These are phyloP conservation scores for Argopecten irradians DNA, from an alignment of 1,140 invertebrate genomes.

Conservation along the genomic window DNA sequence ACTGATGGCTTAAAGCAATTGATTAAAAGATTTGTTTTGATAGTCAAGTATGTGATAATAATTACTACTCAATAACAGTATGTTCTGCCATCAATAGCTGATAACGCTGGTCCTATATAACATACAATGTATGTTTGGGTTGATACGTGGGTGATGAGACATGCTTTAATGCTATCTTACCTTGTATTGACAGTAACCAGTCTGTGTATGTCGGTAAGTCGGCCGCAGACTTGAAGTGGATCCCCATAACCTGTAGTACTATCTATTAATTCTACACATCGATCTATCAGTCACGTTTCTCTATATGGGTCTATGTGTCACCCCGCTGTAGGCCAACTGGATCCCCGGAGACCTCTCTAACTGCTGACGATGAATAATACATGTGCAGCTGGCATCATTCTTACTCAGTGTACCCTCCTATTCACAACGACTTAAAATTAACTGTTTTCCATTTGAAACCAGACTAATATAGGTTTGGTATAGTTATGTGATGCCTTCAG, in stretches of 20 bases:
- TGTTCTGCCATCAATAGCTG: too few species aligned
- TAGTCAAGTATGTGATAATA: too few species aligned
- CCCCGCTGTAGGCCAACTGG: background rate
- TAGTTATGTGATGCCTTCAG: too few species aligned
- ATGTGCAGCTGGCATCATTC: background rate
- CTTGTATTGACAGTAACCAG: background rate
- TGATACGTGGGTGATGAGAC: background rate
- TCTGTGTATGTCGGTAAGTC: background rate
- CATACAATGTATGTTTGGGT: too few species aligned
- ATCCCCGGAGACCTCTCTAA: background rate
- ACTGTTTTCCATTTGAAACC: too few species aligned
- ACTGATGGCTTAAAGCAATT: too few species aligned
- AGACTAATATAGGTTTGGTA: too few species aligned
- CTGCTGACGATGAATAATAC: constrained; percentile 17
- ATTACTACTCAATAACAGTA: too few species aligned
- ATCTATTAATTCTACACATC: background rate
- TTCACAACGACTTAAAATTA: background rate
- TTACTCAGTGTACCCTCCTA: background rate
- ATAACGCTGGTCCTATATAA: too few species aligned
- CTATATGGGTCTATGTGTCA: background rate
- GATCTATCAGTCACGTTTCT: background rate
- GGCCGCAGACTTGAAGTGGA: background rate
- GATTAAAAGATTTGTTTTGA: too few species aligned
- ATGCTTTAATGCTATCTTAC: background rate
- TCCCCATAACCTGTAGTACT: background rate